phyloP scores from a whole-genome alignment of 2,888 invertebrate genomes.

The Ceraclea dissimilis region DNA sequence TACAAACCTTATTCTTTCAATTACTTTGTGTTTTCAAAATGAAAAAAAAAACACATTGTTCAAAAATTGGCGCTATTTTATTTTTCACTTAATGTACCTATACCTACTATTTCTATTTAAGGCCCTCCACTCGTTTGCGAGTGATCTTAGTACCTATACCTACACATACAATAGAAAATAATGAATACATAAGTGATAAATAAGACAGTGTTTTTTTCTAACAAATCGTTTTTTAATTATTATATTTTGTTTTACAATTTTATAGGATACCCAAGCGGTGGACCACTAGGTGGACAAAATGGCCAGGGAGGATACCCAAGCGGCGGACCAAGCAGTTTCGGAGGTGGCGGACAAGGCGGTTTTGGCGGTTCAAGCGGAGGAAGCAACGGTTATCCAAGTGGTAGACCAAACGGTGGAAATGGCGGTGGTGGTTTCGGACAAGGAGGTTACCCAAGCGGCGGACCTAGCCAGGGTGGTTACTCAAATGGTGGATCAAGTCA shows the following conservation, averaged over 20 bases:
- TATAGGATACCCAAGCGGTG: constrained; percentile 22
- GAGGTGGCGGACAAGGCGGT: constrained; percentile 19
- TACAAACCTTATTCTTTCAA: too few species aligned
- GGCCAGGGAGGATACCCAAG: constrained; percentile 29
- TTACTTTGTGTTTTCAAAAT: too few species aligned
- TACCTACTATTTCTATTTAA: too few species aligned
- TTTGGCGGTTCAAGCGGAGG: constrained; percentile 26
- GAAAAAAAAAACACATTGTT: too few species aligned
- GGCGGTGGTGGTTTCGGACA: not conserved
- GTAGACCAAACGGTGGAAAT: constrained; percentile 8
- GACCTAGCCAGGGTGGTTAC: constrained; percentile 8
- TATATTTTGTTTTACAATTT: not conserved
- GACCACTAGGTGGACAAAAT: constrained; percentile 18
- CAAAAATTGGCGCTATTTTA: too few species aligned
- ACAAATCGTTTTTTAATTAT: too few species aligned
- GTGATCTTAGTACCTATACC: too few species aligned
- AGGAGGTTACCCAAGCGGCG: constrained; percentile 24
- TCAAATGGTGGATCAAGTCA: constrained; percentile 2
- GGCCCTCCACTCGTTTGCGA: too few species aligned
- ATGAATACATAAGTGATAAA: too few species aligned
- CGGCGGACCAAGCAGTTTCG: constrained; percentile 28
- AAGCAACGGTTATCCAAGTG: constrained; percentile 30
- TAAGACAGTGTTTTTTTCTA: too few species aligned
- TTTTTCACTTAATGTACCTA: too few species aligned
- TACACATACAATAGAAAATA: too few species aligned